phyloP scores from a whole-genome alignment of 2,888 invertebrate genomes.

The Cactoblastis cactorum region DNA sequence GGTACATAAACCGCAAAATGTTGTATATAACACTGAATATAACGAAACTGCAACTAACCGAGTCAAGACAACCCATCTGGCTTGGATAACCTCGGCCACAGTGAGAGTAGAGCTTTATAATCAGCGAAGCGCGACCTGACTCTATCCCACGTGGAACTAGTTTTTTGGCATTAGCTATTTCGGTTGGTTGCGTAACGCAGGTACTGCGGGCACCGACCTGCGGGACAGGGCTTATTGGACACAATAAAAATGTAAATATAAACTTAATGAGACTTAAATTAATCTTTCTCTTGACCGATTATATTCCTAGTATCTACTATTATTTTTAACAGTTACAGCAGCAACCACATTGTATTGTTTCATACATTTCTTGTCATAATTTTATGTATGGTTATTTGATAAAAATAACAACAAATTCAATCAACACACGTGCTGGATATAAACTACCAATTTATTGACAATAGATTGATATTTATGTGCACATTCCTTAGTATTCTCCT shows the following conservation, averaged over 20 bases:
- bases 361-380: not conserved
- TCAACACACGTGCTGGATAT: not conserved
- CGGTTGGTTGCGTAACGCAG: slow-evolving; percentile 63
- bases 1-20: no score
- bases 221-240: slow-evolving; percentile 43
- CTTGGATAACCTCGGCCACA: not conserved
- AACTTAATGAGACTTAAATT: slow-evolving; percentile 54
- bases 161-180: slow-evolving; percentile 70
- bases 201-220: slow-evolving; percentile 61
- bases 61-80: not conserved
- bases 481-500: slow-evolving; percentile 21
- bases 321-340: not conserved
- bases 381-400: no score
- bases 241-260: slow-evolving; percentile 67
- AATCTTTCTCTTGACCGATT: slow-evolving; percentile 25
- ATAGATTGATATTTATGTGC: slow-evolving; percentile 15
- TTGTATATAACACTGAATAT: not conserved
- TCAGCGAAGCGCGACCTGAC: slow-evolving; percentile 27
- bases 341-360: no score
- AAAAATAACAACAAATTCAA: not conserved
- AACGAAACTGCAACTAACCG: not conserved
- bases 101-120: not conserved
- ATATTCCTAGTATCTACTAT: not conserved
- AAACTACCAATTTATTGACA: slow-evolving; percentile 8
- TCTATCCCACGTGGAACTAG: slow-evolving; percentile 62